Percentiles rank a stretch among this genome's conserved stretches.
phyloP scores from a whole-genome alignment of 1,140 invertebrate genomes.

The Steinernema feltiae region DNA sequence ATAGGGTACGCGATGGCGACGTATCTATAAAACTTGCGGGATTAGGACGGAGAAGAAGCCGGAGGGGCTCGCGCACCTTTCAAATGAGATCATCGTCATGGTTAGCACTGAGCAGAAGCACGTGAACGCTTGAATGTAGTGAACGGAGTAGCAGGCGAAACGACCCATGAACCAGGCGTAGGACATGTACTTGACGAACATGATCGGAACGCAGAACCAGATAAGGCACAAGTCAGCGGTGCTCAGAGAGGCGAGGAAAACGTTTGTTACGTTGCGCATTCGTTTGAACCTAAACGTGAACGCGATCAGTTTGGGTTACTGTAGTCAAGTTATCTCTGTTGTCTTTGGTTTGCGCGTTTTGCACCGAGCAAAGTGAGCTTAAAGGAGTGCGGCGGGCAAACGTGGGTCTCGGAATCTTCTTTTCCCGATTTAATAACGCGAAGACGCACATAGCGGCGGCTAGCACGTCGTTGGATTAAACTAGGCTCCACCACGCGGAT shows the following conservation, averaged over 20 bases:
- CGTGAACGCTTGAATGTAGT: slow-evolving; percentile 72
- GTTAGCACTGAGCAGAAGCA: slow-evolving; percentile 72
- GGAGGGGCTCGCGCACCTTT: slow-evolving; percentile 64
- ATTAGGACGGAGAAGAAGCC: not conserved
- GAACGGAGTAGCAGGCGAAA: slow-evolving; percentile 69
- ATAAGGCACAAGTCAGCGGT: slow-evolving; percentile 70
- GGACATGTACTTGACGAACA: slow-evolving; percentile 63
- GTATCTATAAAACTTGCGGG: slow-evolving; percentile 63
- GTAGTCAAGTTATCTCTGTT: too few species aligned
- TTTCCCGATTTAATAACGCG: not conserved
- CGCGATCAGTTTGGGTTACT: too few species aligned
- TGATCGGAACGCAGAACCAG: slow-evolving; percentile 70
- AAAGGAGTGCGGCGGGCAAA: not conserved
- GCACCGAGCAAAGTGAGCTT: too few species aligned
- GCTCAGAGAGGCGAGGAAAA: slow-evolving; percentile 69
- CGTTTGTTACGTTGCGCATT: slow-evolving; percentile 68
- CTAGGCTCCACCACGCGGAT: not conserved
- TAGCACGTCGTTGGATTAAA: not conserved
- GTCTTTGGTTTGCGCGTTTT: too few species aligned
- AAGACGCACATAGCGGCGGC: not conserved
- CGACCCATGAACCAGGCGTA: slow-evolving; percentile 71
- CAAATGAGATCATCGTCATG: slow-evolving; percentile 71
- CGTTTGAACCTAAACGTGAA: slow-evolving; percentile 56
- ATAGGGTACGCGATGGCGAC: slow-evolving; percentile 73
- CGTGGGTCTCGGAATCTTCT: too few species aligned